These are phyloP conservation scores for Chaetodon auriga DNA, from an alignment of 2,113 vertebrate species.

Conservation along the genomic window DNA sequence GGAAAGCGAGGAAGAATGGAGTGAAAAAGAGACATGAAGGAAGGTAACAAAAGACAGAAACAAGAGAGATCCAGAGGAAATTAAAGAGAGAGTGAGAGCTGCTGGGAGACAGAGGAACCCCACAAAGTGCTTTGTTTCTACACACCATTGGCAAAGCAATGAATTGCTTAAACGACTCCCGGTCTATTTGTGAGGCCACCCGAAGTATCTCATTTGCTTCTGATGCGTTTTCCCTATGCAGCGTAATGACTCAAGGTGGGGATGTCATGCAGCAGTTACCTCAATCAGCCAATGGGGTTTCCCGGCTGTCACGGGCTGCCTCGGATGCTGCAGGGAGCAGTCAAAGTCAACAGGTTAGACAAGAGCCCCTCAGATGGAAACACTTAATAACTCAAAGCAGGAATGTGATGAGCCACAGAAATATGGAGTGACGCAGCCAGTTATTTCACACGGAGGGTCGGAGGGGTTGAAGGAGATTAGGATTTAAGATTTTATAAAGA, in stretches of 20 bases:
- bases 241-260: slow-evolving; percentile 37
- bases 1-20: not conserved
- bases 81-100: not conserved
- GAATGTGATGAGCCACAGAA: slow-evolving; percentile 1
- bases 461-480: not conserved
- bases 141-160: slow-evolving; percentile 56
- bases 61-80: not conserved
- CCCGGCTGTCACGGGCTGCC: slow-evolving; percentile 47
- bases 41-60: not conserved
- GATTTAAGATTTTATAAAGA: not conserved
- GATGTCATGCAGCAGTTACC: slow-evolving; percentile 70
- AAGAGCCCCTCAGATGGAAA: not conserved
- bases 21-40: slow-evolving; percentile 17
- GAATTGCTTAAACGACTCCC: slow-evolving; percentile 57
- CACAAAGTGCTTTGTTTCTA: slow-evolving; percentile 53
- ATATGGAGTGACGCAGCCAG: not conserved
- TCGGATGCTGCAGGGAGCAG: slow-evolving; percentile 56
- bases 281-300: slow-evolving; percentile 67
- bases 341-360: slow-evolving; percentile 57
- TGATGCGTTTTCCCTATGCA: slow-evolving; percentile 12
- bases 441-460: not conserved
- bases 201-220: slow-evolving; percentile 61
- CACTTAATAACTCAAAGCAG: not conserved
- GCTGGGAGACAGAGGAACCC: slow-evolving; percentile 25
- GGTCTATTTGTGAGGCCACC: slow-evolving; percentile 54